Percentiles rank a stretch among this genome's conserved stretches.
Conservation (phyloP, 2,888 invertebrate species). For the Eilema caniola region DNA sequence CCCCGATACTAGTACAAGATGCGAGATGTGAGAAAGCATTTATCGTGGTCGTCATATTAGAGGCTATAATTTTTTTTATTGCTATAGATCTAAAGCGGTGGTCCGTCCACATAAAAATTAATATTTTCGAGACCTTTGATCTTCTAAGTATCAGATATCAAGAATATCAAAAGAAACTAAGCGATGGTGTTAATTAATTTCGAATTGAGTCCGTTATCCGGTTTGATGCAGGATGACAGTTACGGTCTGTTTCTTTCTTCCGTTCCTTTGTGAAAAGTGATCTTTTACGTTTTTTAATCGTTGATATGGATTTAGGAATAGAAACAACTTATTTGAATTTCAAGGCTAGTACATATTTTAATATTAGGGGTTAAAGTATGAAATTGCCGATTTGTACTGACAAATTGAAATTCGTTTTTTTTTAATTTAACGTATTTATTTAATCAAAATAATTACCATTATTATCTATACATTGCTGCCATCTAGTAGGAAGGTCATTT, state of each 20-base stretch:
- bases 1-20: neutral
- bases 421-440: too few relatives aligned
- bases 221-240: slow-evolving; percentile 40
- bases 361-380: too few relatives aligned
- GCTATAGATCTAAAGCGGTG: neutral
- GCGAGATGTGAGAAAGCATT: neutral
- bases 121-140: neutral
- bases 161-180: slow-evolving; percentile 31
- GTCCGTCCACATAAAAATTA: neutral
- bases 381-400: too few relatives aligned
- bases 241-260: slow-evolving; percentile 30
- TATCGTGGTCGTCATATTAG: neutral
- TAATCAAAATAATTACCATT: too few relatives aligned
- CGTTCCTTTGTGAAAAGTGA: slow-evolving; percentile 27
- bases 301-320: slow-evolving; percentile 18
- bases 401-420: too few relatives aligned
- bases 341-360: neutral
- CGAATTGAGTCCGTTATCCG: slow-evolving; percentile 41
- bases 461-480: too few relatives aligned
- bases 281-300: slow-evolving; percentile 7
- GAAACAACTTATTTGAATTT: slow-evolving; percentile 10
- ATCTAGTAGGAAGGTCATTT: too few relatives aligned
- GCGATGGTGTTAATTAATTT: slow-evolving; percentile 39
- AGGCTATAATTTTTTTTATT: neutral
- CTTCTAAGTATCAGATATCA: slow-evolving; percentile 8